A percentile compares a stretch with the other conserved stretches of the same genome.
Evolutionary conservation across 2,797 vertebrate species (phyloP).

Genomic region (Eidolon dupreanum): DNA sequence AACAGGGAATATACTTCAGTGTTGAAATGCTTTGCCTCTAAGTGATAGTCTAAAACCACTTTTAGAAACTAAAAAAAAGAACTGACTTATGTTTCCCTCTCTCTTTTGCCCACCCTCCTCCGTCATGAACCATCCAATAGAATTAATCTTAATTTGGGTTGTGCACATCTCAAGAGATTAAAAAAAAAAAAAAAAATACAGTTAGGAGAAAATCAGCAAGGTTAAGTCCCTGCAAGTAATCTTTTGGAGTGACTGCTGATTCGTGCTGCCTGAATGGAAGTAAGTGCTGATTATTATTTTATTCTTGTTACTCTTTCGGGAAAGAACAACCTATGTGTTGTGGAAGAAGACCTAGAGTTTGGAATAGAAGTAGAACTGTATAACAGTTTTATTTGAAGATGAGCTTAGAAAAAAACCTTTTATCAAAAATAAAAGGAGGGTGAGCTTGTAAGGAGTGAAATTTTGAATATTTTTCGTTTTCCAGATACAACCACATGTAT

Average conservation of each 20-base stretch:
- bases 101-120: background rate
- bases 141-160: slow-evolving; percentile 56
- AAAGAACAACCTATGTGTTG: background rate
- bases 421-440: background rate
- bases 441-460: background rate
- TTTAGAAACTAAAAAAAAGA: slow-evolving; percentile 35
- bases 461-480: slow-evolving; percentile 32
- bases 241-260: slow-evolving; percentile 46
- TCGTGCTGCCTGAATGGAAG: slow-evolving; percentile 35
- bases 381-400: slow-evolving; percentile 43
- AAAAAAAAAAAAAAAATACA: background rate
- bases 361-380: slow-evolving; percentile 59
- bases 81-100: background rate
- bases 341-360: slow-evolving; percentile 18
- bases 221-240: slow-evolving; percentile 54
- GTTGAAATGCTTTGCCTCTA: background rate
- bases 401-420: slow-evolving; percentile 45
- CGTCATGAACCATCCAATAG: background rate
- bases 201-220: slow-evolving; percentile 41
- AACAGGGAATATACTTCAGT: background rate
- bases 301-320: background rate
- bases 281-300: slow-evolving; percentile 48
- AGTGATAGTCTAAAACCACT: slow-evolving; percentile 18
- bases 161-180: slow-evolving; percentile 18
- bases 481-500: background rate